Evolutionary conservation across 2,113 vertebrate genomes (phyloP).

Genomic region (Nematolebias whitei): DNA sequence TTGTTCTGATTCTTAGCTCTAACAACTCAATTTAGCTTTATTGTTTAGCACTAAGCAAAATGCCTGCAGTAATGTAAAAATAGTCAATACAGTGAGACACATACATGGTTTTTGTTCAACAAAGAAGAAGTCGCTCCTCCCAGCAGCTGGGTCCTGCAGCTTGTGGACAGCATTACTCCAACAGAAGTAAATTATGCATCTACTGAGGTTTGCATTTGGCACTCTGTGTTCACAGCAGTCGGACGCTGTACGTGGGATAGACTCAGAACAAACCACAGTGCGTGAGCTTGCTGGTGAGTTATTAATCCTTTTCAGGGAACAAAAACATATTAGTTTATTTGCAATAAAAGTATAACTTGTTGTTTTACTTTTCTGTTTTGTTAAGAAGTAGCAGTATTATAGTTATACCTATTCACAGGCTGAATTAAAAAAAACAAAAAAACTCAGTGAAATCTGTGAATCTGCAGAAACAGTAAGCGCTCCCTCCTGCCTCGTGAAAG

Average conservation of each 20-base stretch:
- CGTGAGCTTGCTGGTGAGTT: not conserved
- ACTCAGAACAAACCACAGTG: constrained; percentile 29
- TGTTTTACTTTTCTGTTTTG: not conserved
- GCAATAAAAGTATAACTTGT: not conserved
- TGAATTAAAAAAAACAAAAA: not conserved
- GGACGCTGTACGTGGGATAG: constrained; percentile 4
- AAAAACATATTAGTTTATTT: not conserved
- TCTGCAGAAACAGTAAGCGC: constrained; percentile 20
- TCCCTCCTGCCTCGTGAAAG: constrained; percentile 13
- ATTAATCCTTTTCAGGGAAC: not conserved
- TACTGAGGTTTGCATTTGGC: constrained; percentile 23
- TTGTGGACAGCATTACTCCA: constrained; percentile 27
- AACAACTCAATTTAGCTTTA: too few species aligned
- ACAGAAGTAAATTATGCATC: constrained; percentile 20
- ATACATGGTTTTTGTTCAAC: constrained; percentile 16
- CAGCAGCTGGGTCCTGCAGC: constrained; percentile 27
- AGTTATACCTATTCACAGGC: not conserved
- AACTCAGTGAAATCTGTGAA: constrained; percentile 1
- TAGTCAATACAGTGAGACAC: constrained; percentile 8
- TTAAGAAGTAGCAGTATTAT: not conserved
- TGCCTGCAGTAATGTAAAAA: not conserved
- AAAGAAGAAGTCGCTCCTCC: not conserved
- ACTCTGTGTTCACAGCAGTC: constrained; percentile 26
- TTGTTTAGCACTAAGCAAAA: not conserved
- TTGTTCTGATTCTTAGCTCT: too few species aligned